A percentile compares a stretch with the other conserved stretches of the same genome.
Evolutionary conservation across 2,888 invertebrate species (phyloP).

Genomic region (Erebia epiphron): DNA sequence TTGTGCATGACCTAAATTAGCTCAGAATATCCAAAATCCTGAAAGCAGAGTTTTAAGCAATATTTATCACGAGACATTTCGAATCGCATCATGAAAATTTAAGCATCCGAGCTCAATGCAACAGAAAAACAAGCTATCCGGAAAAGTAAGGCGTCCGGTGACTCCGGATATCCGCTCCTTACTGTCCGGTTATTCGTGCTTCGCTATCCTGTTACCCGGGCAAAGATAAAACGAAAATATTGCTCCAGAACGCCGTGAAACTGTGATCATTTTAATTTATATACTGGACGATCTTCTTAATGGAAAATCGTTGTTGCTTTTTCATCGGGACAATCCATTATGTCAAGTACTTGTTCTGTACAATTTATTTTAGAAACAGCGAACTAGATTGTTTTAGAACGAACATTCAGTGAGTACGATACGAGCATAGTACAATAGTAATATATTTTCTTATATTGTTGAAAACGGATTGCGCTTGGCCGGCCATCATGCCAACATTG

Average conservation of each 20-base stretch:
- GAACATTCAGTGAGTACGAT: not conserved
- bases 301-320: constrained; percentile 33
- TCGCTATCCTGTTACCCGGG: constrained; percentile 32
- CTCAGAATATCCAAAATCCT: not conserved
- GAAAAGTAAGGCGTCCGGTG: constrained; percentile 38
- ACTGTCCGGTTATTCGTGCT: constrained; percentile 39
- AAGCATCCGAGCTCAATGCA: constrained; percentile 37
- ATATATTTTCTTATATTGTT: not conserved
- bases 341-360: constrained; percentile 13
- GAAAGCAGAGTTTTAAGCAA: not conserved
- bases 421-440: not conserved
- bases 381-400: constrained; percentile 8
- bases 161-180: constrained; percentile 38
- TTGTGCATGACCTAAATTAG: not conserved
- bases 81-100: constrained; percentile 21
- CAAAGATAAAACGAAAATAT: constrained; percentile 37
- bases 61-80: constrained; percentile 10
- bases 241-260: constrained; percentile 21
- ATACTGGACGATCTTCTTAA: constrained; percentile 24
- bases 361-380: constrained; percentile 18
- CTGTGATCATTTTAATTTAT: constrained; percentile 28
- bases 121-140: constrained; percentile 60
- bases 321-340: constrained; percentile 16
- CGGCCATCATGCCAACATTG: not conserved
- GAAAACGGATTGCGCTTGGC: not conserved